Percentiles rank a stretch among this genome's conserved stretches.
Evolutionary conservation across 1,140 invertebrate species (phyloP).

Genomic region (Nautilus pompilius): DNA sequence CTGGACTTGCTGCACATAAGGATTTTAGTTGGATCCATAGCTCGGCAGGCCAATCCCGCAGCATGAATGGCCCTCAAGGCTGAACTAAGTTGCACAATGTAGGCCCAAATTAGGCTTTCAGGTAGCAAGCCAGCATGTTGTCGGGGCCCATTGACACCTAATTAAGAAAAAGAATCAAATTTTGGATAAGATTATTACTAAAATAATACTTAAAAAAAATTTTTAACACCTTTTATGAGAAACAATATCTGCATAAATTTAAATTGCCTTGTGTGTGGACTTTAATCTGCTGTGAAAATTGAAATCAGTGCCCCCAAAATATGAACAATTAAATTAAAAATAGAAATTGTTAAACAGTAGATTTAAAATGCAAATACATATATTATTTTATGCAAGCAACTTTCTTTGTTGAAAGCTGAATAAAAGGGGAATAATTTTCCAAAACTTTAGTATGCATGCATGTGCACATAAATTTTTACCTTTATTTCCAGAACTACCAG

Average conservation of each 20-base stretch:
- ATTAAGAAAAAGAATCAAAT: neutral
- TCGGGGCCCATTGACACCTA: constrained; percentile 23
- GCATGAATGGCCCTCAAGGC: constrained; percentile 88
- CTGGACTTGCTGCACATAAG: constrained; percentile 67
- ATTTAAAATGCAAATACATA: no score
- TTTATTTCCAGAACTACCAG: constrained; percentile 30
- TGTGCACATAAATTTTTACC: constrained; percentile 11
- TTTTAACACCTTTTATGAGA: no score
- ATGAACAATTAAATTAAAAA: no score
- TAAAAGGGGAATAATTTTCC: no score
- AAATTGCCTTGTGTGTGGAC: no score
- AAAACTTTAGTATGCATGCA: no score
- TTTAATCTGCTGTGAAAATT: no score
- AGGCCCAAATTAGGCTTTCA: constrained; percentile 90
- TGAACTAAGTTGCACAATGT: constrained; percentile 93
- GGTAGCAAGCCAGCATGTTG: constrained; percentile 68
- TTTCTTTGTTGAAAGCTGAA: no score
- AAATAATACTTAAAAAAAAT: neutral
- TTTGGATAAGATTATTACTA: neutral
- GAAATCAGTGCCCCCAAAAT: no score
- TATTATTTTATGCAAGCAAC: no score
- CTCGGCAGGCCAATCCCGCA: constrained; percentile 67
- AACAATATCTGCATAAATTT: no score
- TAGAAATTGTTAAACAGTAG: no score
- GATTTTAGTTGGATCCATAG: constrained; percentile 89